Conservation (phyloP, 2,797 vertebrate species). For the Nannoperca australis region DNA sequence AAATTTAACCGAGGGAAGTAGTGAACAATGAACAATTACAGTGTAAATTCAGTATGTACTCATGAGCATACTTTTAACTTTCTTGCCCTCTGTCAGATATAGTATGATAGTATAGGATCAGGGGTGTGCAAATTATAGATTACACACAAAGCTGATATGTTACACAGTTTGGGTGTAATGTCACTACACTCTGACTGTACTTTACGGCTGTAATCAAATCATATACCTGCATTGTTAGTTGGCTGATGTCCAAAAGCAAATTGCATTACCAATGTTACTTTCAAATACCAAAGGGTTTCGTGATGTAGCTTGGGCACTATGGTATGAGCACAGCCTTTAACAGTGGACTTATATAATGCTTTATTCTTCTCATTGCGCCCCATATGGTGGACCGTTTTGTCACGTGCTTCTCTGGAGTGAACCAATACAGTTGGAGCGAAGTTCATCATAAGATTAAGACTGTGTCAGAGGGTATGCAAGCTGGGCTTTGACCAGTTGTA, state of each 20-base stretch:
- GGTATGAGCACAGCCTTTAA: neutral
- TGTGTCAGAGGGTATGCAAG: constrained; percentile 56
- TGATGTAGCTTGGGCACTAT: neutral
- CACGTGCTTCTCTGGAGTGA: neutral
- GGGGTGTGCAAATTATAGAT: neutral
- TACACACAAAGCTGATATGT: neutral
- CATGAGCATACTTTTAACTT: neutral
- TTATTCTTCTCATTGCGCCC: neutral
- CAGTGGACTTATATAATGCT: neutral
- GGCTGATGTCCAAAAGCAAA: neutral
- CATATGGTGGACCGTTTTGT: neutral
- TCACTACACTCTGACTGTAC: neutral
- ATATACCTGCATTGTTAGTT: neutral
- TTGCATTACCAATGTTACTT: neutral
- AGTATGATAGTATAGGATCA: neutral
- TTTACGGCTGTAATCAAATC: neutral
- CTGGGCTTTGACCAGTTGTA: neutral
- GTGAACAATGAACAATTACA: neutral
- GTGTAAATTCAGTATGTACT: neutral
- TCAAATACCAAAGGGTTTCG: neutral
- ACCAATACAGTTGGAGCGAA: constrained; percentile 59
- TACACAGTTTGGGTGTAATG: neutral
- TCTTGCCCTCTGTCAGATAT: neutral
- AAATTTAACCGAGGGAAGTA: neutral
- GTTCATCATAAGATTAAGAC: constrained; percentile 59